Percentiles rank a stretch among this genome's conserved stretches.
Conservation (phyloP, 2,888 invertebrate genomes). For the Drosophila fungiperda region DNA sequence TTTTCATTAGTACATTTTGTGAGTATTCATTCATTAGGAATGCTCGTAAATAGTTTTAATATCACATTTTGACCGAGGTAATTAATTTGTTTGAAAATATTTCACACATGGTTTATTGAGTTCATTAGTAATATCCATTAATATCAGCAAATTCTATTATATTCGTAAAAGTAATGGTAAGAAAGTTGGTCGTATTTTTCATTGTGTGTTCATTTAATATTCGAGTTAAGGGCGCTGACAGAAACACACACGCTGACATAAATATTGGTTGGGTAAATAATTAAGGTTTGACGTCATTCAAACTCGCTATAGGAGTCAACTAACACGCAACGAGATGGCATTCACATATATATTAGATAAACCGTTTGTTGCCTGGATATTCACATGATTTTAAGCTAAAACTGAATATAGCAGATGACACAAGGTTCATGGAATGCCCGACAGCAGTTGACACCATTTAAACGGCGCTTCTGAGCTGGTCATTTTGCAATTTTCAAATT, state of each 20-base stretch:
- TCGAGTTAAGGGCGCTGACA: slow-evolving; percentile 6
- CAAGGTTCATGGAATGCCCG: slow-evolving; percentile 6
- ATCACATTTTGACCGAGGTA: too few relatives aligned
- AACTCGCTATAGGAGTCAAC: slow-evolving; percentile 18
- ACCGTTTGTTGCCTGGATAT: slow-evolving; percentile 1
- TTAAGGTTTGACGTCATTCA: slow-evolving; percentile 68
- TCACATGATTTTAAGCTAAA: slow-evolving; percentile 1
- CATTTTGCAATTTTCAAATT: slow-evolving; percentile 52
- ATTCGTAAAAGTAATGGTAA: slow-evolving; percentile 12
- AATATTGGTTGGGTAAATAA: slow-evolving; percentile 44
- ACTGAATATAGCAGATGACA: slow-evolving; percentile 16
- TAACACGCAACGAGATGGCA: slow-evolving; percentile 37
- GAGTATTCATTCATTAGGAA: not conserved
- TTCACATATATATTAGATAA: not conserved
- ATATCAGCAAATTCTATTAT: not conserved
- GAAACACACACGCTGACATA: slow-evolving; percentile 14
- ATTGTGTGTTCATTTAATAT: slow-evolving; percentile 23
- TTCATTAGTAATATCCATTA: not conserved
- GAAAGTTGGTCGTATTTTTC: slow-evolving; percentile 1
- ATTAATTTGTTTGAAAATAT: not conserved
- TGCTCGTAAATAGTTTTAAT: not conserved
- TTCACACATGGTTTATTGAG: not conserved
- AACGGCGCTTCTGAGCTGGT: slow-evolving; percentile 5
- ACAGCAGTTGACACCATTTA: slow-evolving; percentile 9
- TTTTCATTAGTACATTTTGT: not conserved